phyloP scores from a whole-genome alignment of 2,113 vertebrate species.

The Corvus hawaiiensis region DNA sequence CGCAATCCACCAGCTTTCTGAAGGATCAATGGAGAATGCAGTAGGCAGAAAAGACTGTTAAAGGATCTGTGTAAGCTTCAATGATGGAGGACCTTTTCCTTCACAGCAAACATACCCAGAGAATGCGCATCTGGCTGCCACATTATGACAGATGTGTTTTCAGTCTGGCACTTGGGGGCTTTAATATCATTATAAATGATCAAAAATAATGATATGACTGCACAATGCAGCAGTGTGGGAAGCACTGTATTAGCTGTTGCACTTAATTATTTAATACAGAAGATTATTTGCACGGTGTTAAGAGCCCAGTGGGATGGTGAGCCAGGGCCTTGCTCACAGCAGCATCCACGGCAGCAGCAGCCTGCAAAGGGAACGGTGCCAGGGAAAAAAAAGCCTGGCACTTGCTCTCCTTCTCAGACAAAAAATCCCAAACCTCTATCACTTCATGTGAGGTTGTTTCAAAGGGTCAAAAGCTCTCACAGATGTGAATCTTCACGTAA shows the following conservation, averaged over 20 bases:
- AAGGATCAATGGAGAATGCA: background rate
- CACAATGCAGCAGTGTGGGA: slow-evolving; percentile 60
- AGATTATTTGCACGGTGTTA: slow-evolving; percentile 47
- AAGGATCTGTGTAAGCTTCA: background rate
- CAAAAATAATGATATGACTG: slow-evolving; percentile 62
- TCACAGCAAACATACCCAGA: background rate
- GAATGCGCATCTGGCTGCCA: slow-evolving; percentile 59
- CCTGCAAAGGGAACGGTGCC: background rate
- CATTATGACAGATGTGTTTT: slow-evolving; percentile 70
- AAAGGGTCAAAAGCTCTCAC: background rate
- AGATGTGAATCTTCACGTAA: accelerated
- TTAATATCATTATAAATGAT: slow-evolving; percentile 62
- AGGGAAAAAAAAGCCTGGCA: background rate
- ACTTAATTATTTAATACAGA: slow-evolving; percentile 69
- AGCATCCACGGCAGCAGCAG: background rate
- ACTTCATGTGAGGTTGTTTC: background rate
- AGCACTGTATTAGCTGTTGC: slow-evolving; percentile 63
- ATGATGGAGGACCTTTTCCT: background rate
- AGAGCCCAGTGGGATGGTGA: slow-evolving; percentile 58
- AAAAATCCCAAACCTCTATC: background rate
- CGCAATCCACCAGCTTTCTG: background rate
- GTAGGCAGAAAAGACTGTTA: background rate
- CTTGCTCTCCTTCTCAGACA: background rate
- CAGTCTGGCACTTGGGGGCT: slow-evolving; percentile 54
- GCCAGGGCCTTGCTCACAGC: slow-evolving; percentile 3